Conservation (phyloP, 2,113 vertebrate species). For the Mobula birostris region DNA sequence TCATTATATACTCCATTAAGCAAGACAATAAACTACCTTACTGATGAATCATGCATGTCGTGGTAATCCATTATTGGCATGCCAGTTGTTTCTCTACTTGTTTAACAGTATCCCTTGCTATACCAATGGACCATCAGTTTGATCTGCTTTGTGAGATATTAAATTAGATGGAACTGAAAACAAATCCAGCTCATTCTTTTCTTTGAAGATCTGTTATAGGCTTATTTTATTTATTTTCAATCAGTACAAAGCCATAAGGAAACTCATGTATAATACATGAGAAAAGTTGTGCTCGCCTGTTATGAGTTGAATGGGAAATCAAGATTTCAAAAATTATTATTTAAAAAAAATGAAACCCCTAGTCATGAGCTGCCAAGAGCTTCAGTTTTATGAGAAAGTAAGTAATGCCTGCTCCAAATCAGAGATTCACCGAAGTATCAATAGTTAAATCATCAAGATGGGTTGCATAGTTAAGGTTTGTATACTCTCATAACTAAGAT, state of each 20-base stretch:
- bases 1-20: background rate
- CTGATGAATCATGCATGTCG: background rate
- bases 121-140: background rate
- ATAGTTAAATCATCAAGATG: no score
- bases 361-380: no score
- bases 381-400: no score
- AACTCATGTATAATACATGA: background rate
- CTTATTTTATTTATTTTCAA: background rate
- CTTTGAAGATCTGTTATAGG: background rate
- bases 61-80: conserved; percentile 1
- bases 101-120: background rate
- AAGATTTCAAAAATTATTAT: no score
- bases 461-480: no score
- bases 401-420: no score
- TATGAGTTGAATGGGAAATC: no score
- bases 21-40: background rate
- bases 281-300: no score
- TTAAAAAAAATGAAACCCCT: no score
- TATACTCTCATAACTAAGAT: no score
- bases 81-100: background rate
- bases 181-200: background rate
- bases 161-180: background rate
- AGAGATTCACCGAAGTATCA: no score
- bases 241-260: background rate
- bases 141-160: background rate